phyloP scores from a whole-genome alignment of 2,797 vertebrate species.

The Mormyrus proboscirostris region DNA sequence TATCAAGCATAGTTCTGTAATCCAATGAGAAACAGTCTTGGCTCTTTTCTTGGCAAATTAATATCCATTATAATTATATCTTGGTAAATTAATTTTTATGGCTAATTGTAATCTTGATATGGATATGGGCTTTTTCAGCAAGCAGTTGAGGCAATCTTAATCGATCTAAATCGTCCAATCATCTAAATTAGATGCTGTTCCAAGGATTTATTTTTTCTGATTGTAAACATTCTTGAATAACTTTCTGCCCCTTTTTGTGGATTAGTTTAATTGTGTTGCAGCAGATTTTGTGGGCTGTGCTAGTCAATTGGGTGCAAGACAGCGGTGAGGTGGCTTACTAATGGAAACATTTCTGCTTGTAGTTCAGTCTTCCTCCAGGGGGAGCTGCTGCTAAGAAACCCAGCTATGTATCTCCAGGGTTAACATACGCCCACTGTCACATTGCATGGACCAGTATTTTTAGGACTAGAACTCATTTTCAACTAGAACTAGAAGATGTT shows the following conservation, averaged over 20 bases:
- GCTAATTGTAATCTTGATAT: background rate
- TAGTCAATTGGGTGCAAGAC: background rate
- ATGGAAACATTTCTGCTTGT: conserved; percentile 13
- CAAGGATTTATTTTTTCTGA: background rate
- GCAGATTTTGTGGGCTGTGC: background rate
- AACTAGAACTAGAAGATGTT: background rate
- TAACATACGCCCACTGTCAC: background rate
- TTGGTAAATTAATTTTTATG: background rate
- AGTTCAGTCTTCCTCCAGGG: conserved; percentile 49
- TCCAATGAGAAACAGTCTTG: conserved; percentile 17
- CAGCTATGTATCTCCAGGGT: conserved; percentile 26
- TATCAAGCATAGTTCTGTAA: background rate
- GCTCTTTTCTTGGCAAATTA: background rate
- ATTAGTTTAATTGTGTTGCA: background rate
- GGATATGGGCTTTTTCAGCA: background rate
- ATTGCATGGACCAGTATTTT: background rate
- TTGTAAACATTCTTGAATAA: background rate
- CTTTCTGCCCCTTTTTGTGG: background rate
- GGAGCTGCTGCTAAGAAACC: conserved; percentile 53
- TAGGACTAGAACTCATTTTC: background rate
- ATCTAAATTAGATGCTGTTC: background rate
- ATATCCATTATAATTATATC: background rate
- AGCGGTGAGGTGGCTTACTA: background rate
- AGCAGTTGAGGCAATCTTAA: background rate
- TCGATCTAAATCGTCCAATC: background rate